phyloP scores from a whole-genome alignment of 1,140 invertebrate species.

The Elymnias hypermnestra region DNA sequence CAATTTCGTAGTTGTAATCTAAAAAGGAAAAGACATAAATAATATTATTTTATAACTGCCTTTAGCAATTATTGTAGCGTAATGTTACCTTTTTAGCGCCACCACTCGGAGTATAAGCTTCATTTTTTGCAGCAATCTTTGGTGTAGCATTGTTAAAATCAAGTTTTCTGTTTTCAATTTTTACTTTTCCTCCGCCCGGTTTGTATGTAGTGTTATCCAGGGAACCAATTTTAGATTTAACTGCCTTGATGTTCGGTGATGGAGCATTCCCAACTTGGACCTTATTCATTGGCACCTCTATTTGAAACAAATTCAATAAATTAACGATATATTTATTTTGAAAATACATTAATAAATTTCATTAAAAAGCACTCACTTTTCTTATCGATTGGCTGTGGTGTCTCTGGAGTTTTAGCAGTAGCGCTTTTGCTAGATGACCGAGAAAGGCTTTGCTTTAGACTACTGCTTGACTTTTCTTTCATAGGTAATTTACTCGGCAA shows the following conservation, averaged over 20 bases:
- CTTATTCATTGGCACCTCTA: constrained; percentile 20
- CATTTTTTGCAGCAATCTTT: constrained; percentile 93
- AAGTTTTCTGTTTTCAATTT: constrained; percentile 92
- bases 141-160: constrained; percentile 88
- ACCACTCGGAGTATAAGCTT: constrained; percentile 90
- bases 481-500: constrained; percentile 76
- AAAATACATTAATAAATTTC: too few species aligned
- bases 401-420: constrained; percentile 81
- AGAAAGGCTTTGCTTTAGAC: constrained; percentile 76
- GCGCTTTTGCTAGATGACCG: constrained; percentile 79
- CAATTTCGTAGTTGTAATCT: constrained; percentile 91
- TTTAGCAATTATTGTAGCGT: neutral
- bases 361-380: constrained; percentile 85
- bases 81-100: constrained; percentile 92
- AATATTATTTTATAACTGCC: neutral
- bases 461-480: constrained; percentile 66
- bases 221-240: constrained; percentile 96
- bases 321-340: too few species aligned
- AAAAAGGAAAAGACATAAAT: neutral
- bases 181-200: constrained; percentile 93
- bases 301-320: neutral
- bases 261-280: constrained; percentile 86
- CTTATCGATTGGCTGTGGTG: constrained; percentile 79
- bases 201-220: constrained; percentile 94
- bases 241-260: constrained; percentile 93